Evolutionary conservation across 2,113 vertebrate species (phyloP).

Genomic region (Paralichthys olivaceus): DNA sequence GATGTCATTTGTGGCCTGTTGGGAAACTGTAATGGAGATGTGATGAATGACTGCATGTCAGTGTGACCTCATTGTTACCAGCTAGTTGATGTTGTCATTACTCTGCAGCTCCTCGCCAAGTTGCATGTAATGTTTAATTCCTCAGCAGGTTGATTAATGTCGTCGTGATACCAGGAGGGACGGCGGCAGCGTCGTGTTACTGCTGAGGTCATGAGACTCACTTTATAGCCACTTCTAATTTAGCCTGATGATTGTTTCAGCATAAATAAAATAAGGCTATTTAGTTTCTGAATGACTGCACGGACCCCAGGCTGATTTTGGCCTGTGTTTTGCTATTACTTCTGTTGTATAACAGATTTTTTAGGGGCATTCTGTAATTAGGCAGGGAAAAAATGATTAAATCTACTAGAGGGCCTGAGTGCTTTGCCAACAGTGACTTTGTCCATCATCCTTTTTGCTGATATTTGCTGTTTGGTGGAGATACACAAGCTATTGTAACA

Average conservation of each 20-base stretch:
- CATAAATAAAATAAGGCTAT: constrained; percentile 30
- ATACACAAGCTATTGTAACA: neutral
- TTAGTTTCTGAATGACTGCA: constrained; percentile 28
- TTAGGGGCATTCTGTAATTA: constrained; percentile 33
- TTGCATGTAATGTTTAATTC: constrained; percentile 52
- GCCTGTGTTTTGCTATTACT: neutral
- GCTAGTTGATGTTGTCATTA: constrained; percentile 57
- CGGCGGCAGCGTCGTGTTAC: constrained; percentile 13
- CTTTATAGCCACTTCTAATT: constrained; percentile 38
- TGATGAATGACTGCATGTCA: constrained; percentile 54
- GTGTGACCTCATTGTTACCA: constrained; percentile 48
- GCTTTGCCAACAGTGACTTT: constrained; percentile 35
- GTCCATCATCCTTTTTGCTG: constrained; percentile 46
- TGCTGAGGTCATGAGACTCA: neutral
- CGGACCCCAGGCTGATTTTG: neutral
- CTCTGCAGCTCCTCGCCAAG: constrained; percentile 29
- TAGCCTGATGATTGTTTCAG: constrained; percentile 42
- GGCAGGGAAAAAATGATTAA: constrained; percentile 34
- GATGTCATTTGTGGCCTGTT: constrained; percentile 35
- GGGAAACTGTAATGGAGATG: constrained; percentile 53
- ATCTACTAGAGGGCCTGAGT: constrained; percentile 26
- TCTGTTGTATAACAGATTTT: constrained; percentile 18
- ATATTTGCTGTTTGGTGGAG: constrained; percentile 30
- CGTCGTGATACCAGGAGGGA: constrained; percentile 30
- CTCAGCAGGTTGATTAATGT: constrained; percentile 55